Percentiles rank a stretch among this genome's conserved stretches.
phyloP scores from a whole-genome alignment of 1,140 invertebrate species.

The Argopecten irradians region DNA sequence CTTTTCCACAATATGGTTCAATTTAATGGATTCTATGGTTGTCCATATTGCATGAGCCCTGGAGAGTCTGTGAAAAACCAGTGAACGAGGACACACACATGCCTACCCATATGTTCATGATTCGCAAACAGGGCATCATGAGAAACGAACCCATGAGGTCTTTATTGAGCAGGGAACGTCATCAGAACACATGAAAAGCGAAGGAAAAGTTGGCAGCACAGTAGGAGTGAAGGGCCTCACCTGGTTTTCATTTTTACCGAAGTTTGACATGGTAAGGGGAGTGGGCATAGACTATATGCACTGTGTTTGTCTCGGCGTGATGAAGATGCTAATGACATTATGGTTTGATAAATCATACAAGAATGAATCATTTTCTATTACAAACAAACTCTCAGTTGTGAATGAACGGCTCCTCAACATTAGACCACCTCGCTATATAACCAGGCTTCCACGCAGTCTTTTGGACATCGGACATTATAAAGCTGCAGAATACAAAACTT shows the following conservation, averaged over 20 bases:
- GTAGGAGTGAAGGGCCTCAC: not conserved
- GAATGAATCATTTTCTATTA: not conserved
- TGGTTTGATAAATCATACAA: not conserved
- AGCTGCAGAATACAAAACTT: conserved; percentile 35
- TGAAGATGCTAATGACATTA: not conserved
- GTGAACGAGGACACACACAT: conserved; percentile 28
- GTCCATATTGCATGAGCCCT: conserved; percentile 24
- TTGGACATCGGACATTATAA: conserved; percentile 27
- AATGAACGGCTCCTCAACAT: conserved; percentile 14
- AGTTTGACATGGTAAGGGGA: conserved; percentile 21
- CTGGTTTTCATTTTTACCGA: conserved; percentile 34
- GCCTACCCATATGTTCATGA: conserved; percentile 2
- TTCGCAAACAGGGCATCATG: not conserved
- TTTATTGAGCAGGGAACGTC: not conserved
- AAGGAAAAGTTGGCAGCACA: not conserved
- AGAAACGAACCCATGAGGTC: not conserved
- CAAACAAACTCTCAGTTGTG: not conserved
- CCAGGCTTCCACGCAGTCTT: conserved; percentile 23
- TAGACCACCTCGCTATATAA: conserved; percentile 28
- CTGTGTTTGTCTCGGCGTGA: not conserved
- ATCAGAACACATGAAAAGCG: not conserved
- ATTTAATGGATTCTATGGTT: conserved; percentile 37
- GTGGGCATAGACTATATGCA: conserved; percentile 26
- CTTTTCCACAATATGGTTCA: conserved; percentile 24
- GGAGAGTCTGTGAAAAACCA: conserved; percentile 21